phyloP scores from a whole-genome alignment of 2,113 vertebrate genomes.

The Symphodus melops region DNA sequence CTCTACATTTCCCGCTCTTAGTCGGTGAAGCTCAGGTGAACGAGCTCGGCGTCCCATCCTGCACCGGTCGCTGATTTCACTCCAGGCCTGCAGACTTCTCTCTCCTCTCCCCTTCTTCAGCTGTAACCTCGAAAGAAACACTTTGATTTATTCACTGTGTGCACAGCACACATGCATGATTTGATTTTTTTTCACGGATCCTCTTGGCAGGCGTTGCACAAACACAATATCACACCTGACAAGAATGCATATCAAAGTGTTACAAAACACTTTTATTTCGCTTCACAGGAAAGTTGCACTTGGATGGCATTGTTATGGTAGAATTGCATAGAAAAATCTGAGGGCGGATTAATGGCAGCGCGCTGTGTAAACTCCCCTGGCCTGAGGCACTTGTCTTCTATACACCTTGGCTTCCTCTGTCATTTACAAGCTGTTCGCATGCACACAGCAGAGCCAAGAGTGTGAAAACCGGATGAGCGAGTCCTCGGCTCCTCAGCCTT shows the following conservation, averaged over 20 bases:
- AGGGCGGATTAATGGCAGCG: conserved; percentile 77
- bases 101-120: too few relatives aligned
- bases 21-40: too few relatives aligned
- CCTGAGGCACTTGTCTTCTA: conserved; percentile 74
- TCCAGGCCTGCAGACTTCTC: too few relatives aligned
- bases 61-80: too few relatives aligned
- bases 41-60: too few relatives aligned
- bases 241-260: conserved; percentile 34
- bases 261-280: conserved; percentile 31
- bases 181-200: conserved; percentile 16
- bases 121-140: too few relatives aligned
- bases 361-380: conserved; percentile 84
- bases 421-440: conserved; percentile 79
- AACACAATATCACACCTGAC: conserved; percentile 39
- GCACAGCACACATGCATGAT: conserved; percentile 9
- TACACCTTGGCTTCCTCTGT: conserved; percentile 82
- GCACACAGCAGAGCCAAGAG: conserved; percentile 58
- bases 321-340: conserved; percentile 66
- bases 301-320: conserved; percentile 67
- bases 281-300: conserved; percentile 58
- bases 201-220: conserved; percentile 10
- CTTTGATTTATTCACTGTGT: conserved; percentile 26
- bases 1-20: too few relatives aligned
- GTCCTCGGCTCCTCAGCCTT: conserved; percentile 53
- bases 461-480: conserved; percentile 77